Evolutionary conservation across 2,888 invertebrate genomes (phyloP).

Genomic region (Caenorhabditis plicata): DNA sequence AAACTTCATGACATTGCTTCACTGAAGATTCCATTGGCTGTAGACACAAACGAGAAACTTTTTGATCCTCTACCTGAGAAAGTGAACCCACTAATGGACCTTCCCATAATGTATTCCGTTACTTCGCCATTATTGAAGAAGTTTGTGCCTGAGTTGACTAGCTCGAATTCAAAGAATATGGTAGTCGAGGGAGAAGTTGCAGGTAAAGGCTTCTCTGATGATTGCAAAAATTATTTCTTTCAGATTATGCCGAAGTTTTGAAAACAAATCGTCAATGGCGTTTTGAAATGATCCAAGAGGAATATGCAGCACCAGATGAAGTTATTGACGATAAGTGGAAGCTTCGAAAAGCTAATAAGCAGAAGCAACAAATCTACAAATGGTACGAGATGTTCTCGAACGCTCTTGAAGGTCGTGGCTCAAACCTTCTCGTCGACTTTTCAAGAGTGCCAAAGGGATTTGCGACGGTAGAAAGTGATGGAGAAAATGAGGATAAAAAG

Average conservation of each 20-base stretch:
- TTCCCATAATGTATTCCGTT: constrained; percentile 47
- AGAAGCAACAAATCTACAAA: constrained; percentile 48
- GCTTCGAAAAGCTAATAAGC: constrained; percentile 42
- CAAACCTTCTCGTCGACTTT: constrained; percentile 62
- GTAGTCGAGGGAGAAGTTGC: constrained; percentile 33
- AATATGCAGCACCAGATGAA: constrained; percentile 47
- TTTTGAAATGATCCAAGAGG: constrained; percentile 51
- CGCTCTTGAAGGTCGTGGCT: constrained; percentile 58
- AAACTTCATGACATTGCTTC: constrained; percentile 50
- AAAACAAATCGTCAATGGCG: constrained; percentile 48
- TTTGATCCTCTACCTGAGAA: constrained; percentile 48
- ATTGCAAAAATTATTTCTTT: neutral
- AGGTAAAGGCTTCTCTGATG: constrained; percentile 3
- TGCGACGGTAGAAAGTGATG: constrained; percentile 38
- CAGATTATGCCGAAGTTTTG: constrained; percentile 46
- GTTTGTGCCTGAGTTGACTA: constrained; percentile 48
- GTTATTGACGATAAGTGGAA: constrained; percentile 50
- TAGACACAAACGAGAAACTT: constrained; percentile 55
- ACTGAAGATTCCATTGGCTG: constrained; percentile 51
- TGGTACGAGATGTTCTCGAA: constrained; percentile 64
- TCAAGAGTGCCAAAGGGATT: constrained; percentile 56
- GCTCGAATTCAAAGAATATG: constrained; percentile 28
- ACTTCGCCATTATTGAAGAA: constrained; percentile 47
- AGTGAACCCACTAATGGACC: constrained; percentile 28
- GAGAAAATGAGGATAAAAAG: constrained; percentile 32